Percentiles rank a stretch among this genome's conserved stretches.
Conservation (phyloP, 2,888 invertebrate species). For the Acleris laterana region DNA sequence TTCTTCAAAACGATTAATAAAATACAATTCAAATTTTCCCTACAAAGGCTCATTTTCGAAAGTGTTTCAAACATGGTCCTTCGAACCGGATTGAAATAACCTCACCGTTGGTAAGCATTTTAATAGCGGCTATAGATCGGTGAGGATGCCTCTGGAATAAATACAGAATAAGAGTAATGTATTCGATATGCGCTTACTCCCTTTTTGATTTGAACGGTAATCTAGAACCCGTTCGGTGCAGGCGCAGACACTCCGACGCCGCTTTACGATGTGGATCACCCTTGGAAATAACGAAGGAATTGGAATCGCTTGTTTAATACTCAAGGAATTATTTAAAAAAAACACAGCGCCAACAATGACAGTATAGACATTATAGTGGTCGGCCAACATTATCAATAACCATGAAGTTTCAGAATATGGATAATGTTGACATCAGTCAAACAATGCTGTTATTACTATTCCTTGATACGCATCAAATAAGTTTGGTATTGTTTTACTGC, state of each 20-base stretch:
- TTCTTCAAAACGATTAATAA: no score
- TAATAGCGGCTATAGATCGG: slow-evolving; percentile 31
- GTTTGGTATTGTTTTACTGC: no score
- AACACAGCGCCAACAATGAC: neutral
- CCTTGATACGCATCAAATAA: no score
- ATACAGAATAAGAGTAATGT: no score
- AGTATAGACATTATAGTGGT: neutral
- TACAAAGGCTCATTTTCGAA: neutral
- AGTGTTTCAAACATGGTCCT: slow-evolving; percentile 25
- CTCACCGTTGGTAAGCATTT: slow-evolving; percentile 20
- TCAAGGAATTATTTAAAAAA: no score
- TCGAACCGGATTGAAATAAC: slow-evolving; percentile 40
- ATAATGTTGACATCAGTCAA: no score
- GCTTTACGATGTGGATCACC: slow-evolving; percentile 18
- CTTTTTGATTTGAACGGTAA: neutral
- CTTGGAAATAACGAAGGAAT: slow-evolving; percentile 4
- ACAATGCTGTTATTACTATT: no score
- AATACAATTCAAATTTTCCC: neutral
- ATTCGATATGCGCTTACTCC: no score
- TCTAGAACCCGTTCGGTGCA: slow-evolving; percentile 18
- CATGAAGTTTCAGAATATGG: no score
- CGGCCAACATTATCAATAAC: no score
- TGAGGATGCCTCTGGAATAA: neutral
- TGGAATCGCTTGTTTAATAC: slow-evolving; percentile 1
- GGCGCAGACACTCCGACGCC: slow-evolving; percentile 37